phyloP scores from a whole-genome alignment of 2,797 vertebrate species.

The Oceanodroma leucorhoa region DNA sequence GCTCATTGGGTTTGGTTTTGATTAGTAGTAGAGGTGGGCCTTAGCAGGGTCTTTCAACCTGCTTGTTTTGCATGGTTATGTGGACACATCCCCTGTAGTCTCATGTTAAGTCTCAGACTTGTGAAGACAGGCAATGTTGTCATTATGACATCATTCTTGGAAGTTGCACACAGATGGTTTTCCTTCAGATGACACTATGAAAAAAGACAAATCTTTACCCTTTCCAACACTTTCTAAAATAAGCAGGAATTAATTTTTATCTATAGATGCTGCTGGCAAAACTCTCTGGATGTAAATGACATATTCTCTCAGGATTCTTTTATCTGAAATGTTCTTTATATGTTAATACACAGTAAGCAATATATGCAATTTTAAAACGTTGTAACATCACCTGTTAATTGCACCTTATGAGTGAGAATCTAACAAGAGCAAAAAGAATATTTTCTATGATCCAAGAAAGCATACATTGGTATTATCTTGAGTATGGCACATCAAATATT shows the following conservation, averaged over 20 bases:
- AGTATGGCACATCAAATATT: not conserved
- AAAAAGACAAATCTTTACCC: not conserved
- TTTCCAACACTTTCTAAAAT: not conserved
- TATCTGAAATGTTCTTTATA: not conserved
- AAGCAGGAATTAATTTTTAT: not conserved
- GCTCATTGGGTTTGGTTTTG: constrained; percentile 28
- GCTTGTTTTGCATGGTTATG: not conserved
- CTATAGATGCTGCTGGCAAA: not conserved
- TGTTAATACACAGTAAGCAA: not conserved
- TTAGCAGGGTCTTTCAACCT: not conserved
- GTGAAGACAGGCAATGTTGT: not conserved
- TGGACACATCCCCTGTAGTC: not conserved
- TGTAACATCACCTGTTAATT: not conserved
- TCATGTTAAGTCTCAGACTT: not conserved
- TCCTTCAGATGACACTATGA: not conserved
- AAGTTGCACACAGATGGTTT: not conserved
- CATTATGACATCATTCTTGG: not conserved
- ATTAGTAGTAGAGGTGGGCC: not conserved
- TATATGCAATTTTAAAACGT: not conserved
- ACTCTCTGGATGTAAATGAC: not conserved
- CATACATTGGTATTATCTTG: not conserved
- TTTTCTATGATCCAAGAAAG: not conserved
- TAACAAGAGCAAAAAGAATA: not conserved
- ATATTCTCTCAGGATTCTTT: not conserved
- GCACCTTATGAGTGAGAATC: not conserved